Conservation (phyloP, 2,797 vertebrate genomes). For the Phrynocephalus forsythii region DNA sequence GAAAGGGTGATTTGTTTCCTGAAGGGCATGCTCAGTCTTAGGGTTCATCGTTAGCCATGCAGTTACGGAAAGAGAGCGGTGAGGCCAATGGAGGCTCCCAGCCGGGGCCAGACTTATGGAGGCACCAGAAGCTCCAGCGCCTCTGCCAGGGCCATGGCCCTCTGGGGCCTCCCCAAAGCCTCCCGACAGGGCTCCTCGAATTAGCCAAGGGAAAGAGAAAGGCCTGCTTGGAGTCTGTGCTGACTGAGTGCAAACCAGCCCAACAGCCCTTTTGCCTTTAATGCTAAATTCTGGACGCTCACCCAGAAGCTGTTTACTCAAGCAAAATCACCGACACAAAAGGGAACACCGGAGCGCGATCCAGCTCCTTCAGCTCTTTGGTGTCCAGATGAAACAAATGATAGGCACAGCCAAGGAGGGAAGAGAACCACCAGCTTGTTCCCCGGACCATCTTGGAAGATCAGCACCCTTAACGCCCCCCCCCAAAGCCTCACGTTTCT, state of each 20-base stretch:
- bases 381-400: slow-evolving; percentile 59
- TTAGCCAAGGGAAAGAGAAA: neutral
- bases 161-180: neutral
- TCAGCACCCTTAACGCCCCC: slow-evolving; percentile 41
- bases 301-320: slow-evolving; percentile 28
- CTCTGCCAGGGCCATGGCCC: no score
- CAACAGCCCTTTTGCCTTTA: neutral
- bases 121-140: no score
- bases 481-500: slow-evolving; percentile 62
- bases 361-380: slow-evolving; percentile 62
- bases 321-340: slow-evolving; percentile 31
- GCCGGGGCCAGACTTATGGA: no score
- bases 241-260: neutral
- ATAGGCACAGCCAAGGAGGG: slow-evolving; percentile 6
- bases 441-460: slow-evolving; percentile 58
- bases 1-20: no score
- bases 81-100: no score
- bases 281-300: slow-evolving; percentile 24
- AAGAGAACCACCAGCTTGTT: slow-evolving; percentile 61
- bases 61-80: no score
- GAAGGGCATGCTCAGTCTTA: no score
- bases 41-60: no score
- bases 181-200: neutral
- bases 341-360: slow-evolving; percentile 64
- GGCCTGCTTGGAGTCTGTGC: no score